Evolutionary conservation across 2,888 invertebrate genomes (phyloP).

Genomic region (Allophyes oxyacanthae): DNA sequence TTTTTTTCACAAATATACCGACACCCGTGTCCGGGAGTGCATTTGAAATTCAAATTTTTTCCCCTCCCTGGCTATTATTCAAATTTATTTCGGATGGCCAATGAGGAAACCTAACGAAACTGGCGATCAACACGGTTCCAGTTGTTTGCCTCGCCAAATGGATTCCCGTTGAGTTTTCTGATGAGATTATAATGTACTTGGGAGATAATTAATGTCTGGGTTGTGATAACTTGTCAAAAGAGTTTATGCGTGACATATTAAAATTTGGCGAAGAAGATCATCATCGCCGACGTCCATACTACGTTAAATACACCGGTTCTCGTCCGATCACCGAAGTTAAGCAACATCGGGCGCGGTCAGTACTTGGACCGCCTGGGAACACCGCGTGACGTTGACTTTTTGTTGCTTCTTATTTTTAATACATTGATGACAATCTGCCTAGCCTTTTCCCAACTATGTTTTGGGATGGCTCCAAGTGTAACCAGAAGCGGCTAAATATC

Average conservation of each 20-base stretch:
- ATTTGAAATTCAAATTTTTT: conserved; percentile 58
- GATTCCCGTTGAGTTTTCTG: conserved; percentile 30
- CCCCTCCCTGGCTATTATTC: conserved; percentile 49
- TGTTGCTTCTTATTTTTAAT: too few relatives aligned
- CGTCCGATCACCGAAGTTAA: conserved; percentile 57
- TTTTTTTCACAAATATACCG: conserved; percentile 45
- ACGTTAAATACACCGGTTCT: conserved; percentile 81
- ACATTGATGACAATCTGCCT: too few relatives aligned
- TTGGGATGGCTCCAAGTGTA: too few relatives aligned
- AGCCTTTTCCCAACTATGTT: too few relatives aligned
- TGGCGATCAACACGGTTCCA: conserved; percentile 33
- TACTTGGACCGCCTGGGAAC: conserved; percentile 81
- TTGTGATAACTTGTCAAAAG: conserved; percentile 4
- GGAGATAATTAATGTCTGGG: not conserved
- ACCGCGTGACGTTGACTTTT: conserved; percentile 76
- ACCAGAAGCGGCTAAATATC: too few relatives aligned
- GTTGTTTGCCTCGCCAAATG: conserved; percentile 47
- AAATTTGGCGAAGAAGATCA: too few relatives aligned
- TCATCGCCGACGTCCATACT: conserved; percentile 84
- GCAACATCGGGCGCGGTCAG: conserved; percentile 80
- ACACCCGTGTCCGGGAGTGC: conserved; percentile 45
- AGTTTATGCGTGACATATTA: too few relatives aligned
- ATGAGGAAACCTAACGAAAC: conserved; percentile 40
- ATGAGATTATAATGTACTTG: conserved; percentile 35
- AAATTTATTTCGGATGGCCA: conserved; percentile 57